phyloP scores from a whole-genome alignment of 2,797 vertebrate species.

The Aulostomus chinensis region DNA sequence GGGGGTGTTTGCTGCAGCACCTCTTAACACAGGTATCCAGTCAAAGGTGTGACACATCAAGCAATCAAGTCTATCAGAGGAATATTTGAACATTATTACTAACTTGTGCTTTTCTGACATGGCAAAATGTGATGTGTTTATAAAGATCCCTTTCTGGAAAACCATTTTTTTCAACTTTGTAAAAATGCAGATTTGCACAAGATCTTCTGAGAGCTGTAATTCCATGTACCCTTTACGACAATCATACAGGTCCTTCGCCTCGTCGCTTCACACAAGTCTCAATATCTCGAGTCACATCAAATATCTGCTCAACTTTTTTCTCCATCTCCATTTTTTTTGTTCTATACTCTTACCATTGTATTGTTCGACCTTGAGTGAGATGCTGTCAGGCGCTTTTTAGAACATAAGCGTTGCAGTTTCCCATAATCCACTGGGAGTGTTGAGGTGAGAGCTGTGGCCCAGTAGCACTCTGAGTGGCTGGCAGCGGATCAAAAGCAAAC shows the following conservation, averaged over 20 bases:
- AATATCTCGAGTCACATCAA: conserved; percentile 59
- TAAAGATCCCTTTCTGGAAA: too few species aligned
- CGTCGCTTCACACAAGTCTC: conserved; percentile 24
- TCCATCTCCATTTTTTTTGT: conserved; percentile 43
- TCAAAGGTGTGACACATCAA: too few species aligned
- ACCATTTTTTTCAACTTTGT: too few species aligned
- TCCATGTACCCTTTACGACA: conserved; percentile 35
- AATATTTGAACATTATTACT: too few species aligned
- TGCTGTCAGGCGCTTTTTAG: conserved; percentile 79
- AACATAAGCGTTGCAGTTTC: conserved; percentile 81
- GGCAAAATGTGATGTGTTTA: too few species aligned
- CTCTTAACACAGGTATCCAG: too few species aligned
- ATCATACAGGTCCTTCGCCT: conserved; percentile 31
- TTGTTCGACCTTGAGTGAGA: conserved; percentile 83
- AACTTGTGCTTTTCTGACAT: not conserved
- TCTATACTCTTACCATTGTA: conserved; percentile 62
- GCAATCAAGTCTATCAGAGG: too few species aligned
- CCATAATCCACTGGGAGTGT: conserved; percentile 76
- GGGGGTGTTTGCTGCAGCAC: too few species aligned
- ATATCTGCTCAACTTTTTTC: conserved; percentile 68
- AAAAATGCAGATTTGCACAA: conserved; percentile 4
- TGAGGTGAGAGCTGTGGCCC: conserved; percentile 80
- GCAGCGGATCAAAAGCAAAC: conserved; percentile 85
- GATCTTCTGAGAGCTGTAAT: conserved; percentile 17
- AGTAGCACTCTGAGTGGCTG: conserved; percentile 80